Evolutionary conservation across 2,113 vertebrate genomes (phyloP), one percentile per base, ranked within the genome.

Genomic region (Tragelaphus strepsiceros): DNA sequence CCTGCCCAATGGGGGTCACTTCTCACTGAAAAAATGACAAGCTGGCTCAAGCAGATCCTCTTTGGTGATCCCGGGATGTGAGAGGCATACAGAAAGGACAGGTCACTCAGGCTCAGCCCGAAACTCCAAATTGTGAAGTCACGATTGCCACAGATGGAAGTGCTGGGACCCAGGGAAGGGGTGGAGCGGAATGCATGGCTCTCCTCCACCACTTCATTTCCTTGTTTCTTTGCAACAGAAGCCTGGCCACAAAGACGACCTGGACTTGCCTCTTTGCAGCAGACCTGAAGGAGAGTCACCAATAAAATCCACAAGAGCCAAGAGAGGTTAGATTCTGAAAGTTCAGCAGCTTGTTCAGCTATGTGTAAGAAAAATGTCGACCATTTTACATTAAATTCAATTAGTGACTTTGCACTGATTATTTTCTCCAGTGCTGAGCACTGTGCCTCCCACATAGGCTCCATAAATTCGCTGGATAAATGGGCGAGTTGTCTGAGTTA

Each of bases 101-200:
- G 80, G 62, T 17, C 26, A 62, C 8, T 90, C 59, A 10, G 86
- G 35, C 32, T 82, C 82, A 86, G 62, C 46, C 32, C 32, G 26
- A 88, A 62, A 43, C 21, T 28, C 67, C 56, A 80, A 59, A 78
- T 3, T 6, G 5, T 4, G 0, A 39, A 62, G 51, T 77, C 67
- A 49, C 46, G 12, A 5, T 74, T 26, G 62, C 22, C 7, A 16
- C 1, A 24, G 14, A 9, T 49, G 11, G 87, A 32, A 84, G 53
- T 32, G 12, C 39, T 10, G 17, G 51, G 83, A 39, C 19, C 14
- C 85, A 51, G 16, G 17, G 62, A 64, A 30, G 1, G 58, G 46
- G 26, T 2, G 17, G 22, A 7, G 13, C 77, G 1, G 2, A 58
- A 54, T 2, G 13, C 49, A 30, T 0, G 0, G 6, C 3, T 62